Evolutionary conservation across 2,113 vertebrate genomes (phyloP).

Genomic region (Podocnemis expansa): DNA sequence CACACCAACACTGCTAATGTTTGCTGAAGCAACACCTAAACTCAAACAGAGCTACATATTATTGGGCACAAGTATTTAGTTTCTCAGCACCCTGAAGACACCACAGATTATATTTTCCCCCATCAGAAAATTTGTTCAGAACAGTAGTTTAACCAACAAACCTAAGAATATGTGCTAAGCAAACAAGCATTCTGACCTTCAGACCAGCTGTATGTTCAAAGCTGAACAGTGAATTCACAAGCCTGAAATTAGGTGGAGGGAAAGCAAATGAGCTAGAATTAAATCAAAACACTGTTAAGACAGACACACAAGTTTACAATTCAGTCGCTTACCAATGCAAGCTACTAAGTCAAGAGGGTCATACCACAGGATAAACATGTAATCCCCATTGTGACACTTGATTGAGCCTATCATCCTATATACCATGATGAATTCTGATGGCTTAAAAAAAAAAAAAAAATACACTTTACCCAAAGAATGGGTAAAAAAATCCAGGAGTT

Average conservation of each 20-base stretch:
- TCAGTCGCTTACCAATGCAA: constrained; percentile 27
- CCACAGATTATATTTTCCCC: accelerated
- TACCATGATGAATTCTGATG: constrained; percentile 35
- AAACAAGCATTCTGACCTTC: not conserved
- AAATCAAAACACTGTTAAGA: constrained; percentile 32
- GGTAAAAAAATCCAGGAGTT: not conserved
- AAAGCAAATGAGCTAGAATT: constrained; percentile 38
- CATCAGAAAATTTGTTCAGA: not conserved
- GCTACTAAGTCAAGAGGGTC: constrained; percentile 57
- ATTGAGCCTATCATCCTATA: constrained; percentile 65
- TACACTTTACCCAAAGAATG: not conserved
- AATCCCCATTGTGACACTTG: constrained; percentile 67
- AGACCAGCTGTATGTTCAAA: not conserved
- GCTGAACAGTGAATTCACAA: not conserved
- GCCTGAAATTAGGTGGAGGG: constrained; percentile 15
- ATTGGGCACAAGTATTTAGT: not conserved
- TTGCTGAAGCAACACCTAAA: not conserved
- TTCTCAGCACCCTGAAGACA: not conserved
- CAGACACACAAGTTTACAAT: constrained; percentile 57
- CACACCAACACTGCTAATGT: not conserved
- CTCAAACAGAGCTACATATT: not conserved
- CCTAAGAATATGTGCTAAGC: not conserved
- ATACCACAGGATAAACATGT: constrained; percentile 48
- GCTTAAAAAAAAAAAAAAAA: not conserved
- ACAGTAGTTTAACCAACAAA: accelerated